phyloP scores from a whole-genome alignment of 2,888 invertebrate genomes.

The Tenthredo amoena region DNA sequence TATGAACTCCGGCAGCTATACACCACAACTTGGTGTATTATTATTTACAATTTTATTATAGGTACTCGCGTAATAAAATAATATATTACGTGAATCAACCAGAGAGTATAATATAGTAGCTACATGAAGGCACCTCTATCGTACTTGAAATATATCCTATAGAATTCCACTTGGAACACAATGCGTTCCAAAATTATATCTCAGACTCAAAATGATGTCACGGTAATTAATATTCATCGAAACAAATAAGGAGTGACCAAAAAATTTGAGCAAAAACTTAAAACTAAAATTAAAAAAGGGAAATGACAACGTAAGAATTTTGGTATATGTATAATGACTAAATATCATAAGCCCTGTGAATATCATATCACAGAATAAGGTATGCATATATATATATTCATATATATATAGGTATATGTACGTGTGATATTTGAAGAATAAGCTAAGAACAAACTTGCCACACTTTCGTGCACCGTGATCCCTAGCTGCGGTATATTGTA shows the following conservation, averaged over 20 bases:
- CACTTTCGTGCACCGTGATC: not conserved
- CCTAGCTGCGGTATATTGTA: not conserved
- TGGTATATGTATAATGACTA: no score
- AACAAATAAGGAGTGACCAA: no score
- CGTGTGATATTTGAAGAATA: not conserved
- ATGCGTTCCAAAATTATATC: no score
- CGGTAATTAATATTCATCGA: no score
- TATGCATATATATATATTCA: no score
- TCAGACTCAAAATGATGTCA: no score
- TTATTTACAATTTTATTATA: slow-evolving; percentile 61
- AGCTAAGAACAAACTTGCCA: not conserved
- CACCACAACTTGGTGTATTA: slow-evolving; percentile 51
- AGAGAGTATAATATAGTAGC: not conserved
- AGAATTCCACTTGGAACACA: no score
- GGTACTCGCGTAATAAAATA: slow-evolving; percentile 62
- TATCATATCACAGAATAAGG: not conserved
- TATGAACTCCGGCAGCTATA: not conserved
- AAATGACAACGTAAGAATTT: no score
- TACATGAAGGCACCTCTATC: not conserved
- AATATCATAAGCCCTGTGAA: not conserved
- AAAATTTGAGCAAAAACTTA: no score
- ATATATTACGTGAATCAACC: slow-evolving; percentile 59
- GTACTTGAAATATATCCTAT: no score
- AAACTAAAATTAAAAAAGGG: no score
- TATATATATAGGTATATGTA: not conserved